Evolutionary conservation across 2,797 vertebrate species (phyloP).

Genomic region (Manis crassicaudata): DNA sequence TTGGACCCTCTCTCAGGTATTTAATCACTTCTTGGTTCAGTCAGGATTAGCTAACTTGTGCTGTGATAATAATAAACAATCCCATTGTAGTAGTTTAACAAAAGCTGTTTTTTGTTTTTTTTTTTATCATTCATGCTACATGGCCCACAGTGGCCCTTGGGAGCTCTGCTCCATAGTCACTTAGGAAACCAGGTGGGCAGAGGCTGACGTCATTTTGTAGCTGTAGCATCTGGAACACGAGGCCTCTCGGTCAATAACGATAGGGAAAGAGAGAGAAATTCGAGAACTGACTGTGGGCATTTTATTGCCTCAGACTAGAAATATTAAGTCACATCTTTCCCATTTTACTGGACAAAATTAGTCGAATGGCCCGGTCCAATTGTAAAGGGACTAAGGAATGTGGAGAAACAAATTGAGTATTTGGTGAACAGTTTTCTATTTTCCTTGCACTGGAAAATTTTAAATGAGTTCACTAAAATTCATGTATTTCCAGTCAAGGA

Average conservation of each 20-base stretch:
- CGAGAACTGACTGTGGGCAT: not conserved
- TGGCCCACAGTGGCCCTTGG: not conserved
- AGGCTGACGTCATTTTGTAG: not conserved
- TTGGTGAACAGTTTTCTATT: not conserved
- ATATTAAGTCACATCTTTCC: not conserved
- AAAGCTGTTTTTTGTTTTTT: not conserved
- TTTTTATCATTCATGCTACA: not conserved
- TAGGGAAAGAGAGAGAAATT: not conserved
- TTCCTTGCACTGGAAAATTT: not conserved
- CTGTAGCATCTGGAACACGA: not conserved
- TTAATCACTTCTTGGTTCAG: not conserved
- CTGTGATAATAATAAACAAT: not conserved
- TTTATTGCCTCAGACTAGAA: not conserved
- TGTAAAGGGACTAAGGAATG: not conserved
- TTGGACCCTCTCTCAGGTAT: not conserved
- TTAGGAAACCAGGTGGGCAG: not conserved
- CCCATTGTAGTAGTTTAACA: not conserved
- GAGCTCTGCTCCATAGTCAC: not conserved
- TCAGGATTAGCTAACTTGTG: not conserved
- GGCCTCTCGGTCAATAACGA: not conserved
- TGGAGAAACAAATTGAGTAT: constrained; percentile 15
- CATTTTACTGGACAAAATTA: not conserved
- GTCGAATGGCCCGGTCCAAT: not conserved
- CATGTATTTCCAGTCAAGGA: constrained; percentile 6
- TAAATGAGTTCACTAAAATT: constrained; percentile 41